Conservation (phyloP, 2,113 vertebrate genomes). For the Rhabdornis inornatus region DNA sequence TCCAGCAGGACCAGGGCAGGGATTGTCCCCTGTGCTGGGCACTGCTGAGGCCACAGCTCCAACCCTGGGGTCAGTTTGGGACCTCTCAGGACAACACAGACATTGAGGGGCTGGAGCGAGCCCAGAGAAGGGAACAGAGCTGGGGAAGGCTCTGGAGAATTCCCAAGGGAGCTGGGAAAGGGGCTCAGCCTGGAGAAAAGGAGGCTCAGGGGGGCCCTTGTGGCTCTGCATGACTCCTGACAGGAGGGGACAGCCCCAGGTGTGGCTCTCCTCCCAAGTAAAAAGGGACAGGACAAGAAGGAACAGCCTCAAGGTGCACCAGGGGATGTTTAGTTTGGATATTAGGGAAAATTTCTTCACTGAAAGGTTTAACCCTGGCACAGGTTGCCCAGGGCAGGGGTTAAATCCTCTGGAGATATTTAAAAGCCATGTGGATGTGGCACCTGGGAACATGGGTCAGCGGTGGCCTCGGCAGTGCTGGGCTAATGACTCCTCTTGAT, state of each 20-base stretch:
- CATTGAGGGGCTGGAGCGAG: fast-evolving
- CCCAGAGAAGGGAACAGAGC: fast-evolving
- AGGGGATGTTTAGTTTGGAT: background rate
- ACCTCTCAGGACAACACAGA: fast-evolving
- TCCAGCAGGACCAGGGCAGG: background rate
- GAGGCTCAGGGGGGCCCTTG: background rate
- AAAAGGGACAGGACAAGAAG: background rate
- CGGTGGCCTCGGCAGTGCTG: background rate
- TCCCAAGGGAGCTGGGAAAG: background rate
- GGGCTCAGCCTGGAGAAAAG: background rate
- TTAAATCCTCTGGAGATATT: background rate
- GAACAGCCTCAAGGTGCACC: fast-evolving
- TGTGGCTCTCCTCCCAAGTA: fast-evolving
- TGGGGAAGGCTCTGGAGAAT: background rate
- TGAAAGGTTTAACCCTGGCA: background rate
- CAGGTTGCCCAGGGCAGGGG: background rate
- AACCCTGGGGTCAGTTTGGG: background rate
- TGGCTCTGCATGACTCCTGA: background rate
- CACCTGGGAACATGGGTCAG: background rate
- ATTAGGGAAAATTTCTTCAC: background rate
- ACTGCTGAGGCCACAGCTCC: fast-evolving
- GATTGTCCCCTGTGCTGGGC: background rate
- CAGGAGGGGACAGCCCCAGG: background rate
- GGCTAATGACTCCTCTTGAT: background rate
- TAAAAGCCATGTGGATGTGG: background rate